phyloP scores from a whole-genome alignment of 2,113 vertebrate species.

The Phainopepla nitens region DNA sequence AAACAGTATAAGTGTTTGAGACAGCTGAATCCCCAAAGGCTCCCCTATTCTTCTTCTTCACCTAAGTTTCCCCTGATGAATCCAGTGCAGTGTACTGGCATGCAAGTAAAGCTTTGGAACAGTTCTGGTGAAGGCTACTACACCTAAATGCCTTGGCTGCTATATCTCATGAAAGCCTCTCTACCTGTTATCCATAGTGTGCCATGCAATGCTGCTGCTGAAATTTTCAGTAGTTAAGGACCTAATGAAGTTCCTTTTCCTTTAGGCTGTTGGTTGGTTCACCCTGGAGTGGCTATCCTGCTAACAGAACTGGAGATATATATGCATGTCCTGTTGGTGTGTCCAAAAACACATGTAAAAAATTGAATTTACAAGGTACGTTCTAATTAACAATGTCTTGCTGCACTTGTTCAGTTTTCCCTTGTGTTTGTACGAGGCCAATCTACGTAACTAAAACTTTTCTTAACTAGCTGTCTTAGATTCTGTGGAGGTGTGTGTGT shows the following conservation, averaged over 20 bases:
- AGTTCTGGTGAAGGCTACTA: not conserved
- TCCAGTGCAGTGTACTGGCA: not conserved
- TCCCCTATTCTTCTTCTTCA: not conserved
- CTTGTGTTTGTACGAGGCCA: fast-evolving
- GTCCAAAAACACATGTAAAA: constrained; percentile 73
- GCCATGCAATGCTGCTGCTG: not conserved
- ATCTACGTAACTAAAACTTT: not conserved
- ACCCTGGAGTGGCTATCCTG: constrained; percentile 86
- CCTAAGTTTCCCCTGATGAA: not conserved
- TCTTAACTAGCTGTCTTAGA: not conserved
- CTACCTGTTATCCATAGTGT: not conserved
- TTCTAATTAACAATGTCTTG: not conserved
- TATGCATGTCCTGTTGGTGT: constrained; percentile 81
- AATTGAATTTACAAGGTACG: constrained; percentile 83
- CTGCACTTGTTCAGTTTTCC: not conserved
- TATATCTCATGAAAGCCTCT: fast-evolving
- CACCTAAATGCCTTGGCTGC: not conserved
- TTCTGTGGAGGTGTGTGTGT: not conserved
- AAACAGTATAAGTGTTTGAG: not conserved
- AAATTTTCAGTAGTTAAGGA: not conserved
- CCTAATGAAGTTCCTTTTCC: not conserved
- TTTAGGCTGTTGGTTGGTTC: constrained; percentile 87
- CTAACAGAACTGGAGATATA: constrained; percentile 86
- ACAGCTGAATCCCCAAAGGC: not conserved
- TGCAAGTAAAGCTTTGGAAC: not conserved